These are phyloP conservation scores for Podarcis cretensis DNA, from an alignment of 2,113 vertebrate genomes.

Conservation along the genomic window DNA sequence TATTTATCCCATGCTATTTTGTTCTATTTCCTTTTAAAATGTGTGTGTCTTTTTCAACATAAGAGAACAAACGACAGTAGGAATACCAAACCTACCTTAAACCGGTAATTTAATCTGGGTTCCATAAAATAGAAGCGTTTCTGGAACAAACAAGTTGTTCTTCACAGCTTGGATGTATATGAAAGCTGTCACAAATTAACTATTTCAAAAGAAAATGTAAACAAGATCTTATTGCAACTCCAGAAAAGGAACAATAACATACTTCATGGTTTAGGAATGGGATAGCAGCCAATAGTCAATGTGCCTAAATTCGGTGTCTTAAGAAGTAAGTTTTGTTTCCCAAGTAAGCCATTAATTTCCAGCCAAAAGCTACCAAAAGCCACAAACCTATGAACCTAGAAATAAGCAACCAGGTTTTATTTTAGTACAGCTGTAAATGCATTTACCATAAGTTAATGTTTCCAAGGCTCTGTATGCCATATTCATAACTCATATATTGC, in stretches of 20 bases:
- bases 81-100: conserved; percentile 51
- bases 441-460: conserved; percentile 18
- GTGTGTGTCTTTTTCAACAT: conserved; percentile 6
- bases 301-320: conserved; percentile 67
- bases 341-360: conserved; percentile 62
- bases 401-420: conserved; percentile 37
- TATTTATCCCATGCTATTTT: conserved; percentile 34
- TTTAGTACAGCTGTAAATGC: conserved; percentile 20
- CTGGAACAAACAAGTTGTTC: conserved; percentile 67
- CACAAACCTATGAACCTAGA: conserved; percentile 38
- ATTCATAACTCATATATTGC: no score
- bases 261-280: conserved; percentile 63
- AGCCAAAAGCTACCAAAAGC: conserved; percentile 49
- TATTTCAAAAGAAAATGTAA: conserved; percentile 69
- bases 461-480: no score
- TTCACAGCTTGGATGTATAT: conserved; percentile 57
- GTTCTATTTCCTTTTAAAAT: neutral
- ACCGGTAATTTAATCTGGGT: conserved; percentile 63
- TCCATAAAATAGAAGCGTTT: conserved; percentile 48
- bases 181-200: conserved; percentile 69
- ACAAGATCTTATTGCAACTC: conserved; percentile 66
- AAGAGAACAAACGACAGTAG: conserved; percentile 45
- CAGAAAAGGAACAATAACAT: conserved; percentile 71
- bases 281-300: conserved; percentile 62
- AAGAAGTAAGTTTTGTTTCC: conserved; percentile 67